Evolutionary conservation across 2,888 invertebrate species (phyloP), one percentile per base, ranked within the genome.

Genomic region (Brenthis hecate): DNA sequence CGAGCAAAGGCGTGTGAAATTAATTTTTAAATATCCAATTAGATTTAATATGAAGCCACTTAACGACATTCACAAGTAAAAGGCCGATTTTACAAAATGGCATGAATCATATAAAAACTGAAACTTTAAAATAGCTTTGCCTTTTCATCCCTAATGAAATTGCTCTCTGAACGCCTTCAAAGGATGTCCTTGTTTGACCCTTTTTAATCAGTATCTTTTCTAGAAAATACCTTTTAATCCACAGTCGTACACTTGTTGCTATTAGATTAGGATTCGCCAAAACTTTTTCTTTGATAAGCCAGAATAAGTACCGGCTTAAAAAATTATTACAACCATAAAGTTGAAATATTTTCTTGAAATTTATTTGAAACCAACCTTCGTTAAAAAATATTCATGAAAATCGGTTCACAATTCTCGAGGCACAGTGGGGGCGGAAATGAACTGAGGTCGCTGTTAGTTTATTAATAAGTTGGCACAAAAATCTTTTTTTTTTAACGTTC

Each of bases 131-230:
- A 48, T 65, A 57, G 43, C 53, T 6, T 58, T 47, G 16, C 16
- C 50, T 43, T 61, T 48, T 61, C 32, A 19, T 36, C 48, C 36
- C 8, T 56, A 65, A 65, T 65, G 58, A 65, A 64, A 68, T 68
- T 65, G 53, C 65, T 60, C 55, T 60, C 63, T 53, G 50, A 50
- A 60, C 32, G 58, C 19, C 32, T 56, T 50, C 55, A 60, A 60
- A 53, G 60, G 50, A n/a, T 36, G 64, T 14, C 55, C 60, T 61
- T 13, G 6, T 56, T 13, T 28, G 51, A 53, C 48, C 68, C 64
- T 63, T 60, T 57, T 60, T 58, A 65, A 67, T 56, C 56, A 56
- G 64, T 65, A 43, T 58, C 64, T 60, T 66, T 63, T 63, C 56
- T 62, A 60, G 60, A 53, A 56, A 57, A 16, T 53, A n/a, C 36